phyloP scores from a whole-genome alignment of 2,888 invertebrate species.

The Gymnosoma rotundatum region DNA sequence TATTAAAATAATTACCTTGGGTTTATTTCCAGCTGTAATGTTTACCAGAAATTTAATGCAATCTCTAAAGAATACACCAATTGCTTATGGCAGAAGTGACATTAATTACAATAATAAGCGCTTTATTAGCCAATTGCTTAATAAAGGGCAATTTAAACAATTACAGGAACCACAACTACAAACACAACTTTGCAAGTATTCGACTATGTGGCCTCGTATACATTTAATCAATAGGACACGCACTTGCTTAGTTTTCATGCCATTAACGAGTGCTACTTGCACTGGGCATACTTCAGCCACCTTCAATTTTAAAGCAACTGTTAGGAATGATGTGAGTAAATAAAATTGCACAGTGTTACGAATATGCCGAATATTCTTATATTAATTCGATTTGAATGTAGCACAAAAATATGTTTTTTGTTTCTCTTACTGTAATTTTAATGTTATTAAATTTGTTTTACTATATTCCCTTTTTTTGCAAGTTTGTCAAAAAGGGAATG shows the following conservation, averaged over 20 bases:
- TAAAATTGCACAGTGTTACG: constrained; percentile 45
- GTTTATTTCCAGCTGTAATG: constrained; percentile 74
- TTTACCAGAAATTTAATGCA: constrained; percentile 70
- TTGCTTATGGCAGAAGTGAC: constrained; percentile 32
- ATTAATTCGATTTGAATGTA: too few relatives aligned
- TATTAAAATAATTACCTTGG: constrained; percentile 36
- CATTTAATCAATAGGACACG: constrained; percentile 62
- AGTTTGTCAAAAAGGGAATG: too few relatives aligned
- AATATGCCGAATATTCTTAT: not conserved
- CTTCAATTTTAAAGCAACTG: constrained; percentile 67
- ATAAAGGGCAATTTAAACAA: constrained; percentile 25
- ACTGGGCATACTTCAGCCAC: constrained; percentile 66
- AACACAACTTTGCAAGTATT: constrained; percentile 47
- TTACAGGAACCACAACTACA: constrained; percentile 49
- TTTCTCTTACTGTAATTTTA: too few relatives aligned
- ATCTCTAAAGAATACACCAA: constrained; percentile 51
- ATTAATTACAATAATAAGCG: constrained; percentile 8
- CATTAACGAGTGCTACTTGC: constrained; percentile 73
- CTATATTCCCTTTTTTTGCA: too few relatives aligned
- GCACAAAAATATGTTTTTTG: too few relatives aligned
- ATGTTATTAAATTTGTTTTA: too few relatives aligned
- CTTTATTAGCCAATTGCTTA: constrained; percentile 33
- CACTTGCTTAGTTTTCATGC: constrained; percentile 76
- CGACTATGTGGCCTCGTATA: constrained; percentile 38
- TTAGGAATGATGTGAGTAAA: constrained; percentile 76